Evolutionary conservation across 2,888 invertebrate genomes (phyloP).

Genomic region (Calameuta pallipes): DNA sequence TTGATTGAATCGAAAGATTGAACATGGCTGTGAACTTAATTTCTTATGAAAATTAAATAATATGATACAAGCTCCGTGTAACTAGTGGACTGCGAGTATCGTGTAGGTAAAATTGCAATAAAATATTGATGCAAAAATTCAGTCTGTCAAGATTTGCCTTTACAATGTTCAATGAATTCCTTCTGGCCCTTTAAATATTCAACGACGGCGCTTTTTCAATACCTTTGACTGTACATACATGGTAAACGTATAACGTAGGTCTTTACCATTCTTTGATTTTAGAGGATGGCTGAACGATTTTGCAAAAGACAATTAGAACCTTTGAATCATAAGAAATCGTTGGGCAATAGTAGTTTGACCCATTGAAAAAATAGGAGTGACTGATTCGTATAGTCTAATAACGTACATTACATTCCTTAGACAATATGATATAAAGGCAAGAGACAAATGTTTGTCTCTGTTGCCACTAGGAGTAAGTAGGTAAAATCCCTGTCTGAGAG

Average conservation of each 20-base stretch:
- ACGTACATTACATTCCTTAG: not conserved
- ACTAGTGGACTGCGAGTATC: not conserved
- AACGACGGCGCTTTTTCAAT: not conserved
- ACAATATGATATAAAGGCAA: not conserved
- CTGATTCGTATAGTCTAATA: not conserved
- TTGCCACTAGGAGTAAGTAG: not conserved
- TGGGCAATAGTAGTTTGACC: not conserved
- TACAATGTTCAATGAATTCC: not conserved
- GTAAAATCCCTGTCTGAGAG: slow-evolving; percentile 10
- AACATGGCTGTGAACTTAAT: not conserved
- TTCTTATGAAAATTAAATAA: not conserved
- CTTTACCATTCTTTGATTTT: not conserved
- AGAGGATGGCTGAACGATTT: not conserved
- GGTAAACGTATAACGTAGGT: not conserved
- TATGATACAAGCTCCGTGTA: no score
- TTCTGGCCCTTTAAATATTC: not conserved
- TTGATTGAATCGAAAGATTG: not conserved
- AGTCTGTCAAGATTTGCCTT: slow-evolving; percentile 13
- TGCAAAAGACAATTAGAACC: not conserved
- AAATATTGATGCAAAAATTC: slow-evolving; percentile 7
- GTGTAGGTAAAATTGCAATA: not conserved
- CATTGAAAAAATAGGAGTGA: not conserved
- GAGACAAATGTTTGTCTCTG: not conserved
- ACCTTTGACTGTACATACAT: not conserved
- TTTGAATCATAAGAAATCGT: not conserved